Conservation (phyloP, 2,888 invertebrate species). For the Plutella xylostella region DNA sequence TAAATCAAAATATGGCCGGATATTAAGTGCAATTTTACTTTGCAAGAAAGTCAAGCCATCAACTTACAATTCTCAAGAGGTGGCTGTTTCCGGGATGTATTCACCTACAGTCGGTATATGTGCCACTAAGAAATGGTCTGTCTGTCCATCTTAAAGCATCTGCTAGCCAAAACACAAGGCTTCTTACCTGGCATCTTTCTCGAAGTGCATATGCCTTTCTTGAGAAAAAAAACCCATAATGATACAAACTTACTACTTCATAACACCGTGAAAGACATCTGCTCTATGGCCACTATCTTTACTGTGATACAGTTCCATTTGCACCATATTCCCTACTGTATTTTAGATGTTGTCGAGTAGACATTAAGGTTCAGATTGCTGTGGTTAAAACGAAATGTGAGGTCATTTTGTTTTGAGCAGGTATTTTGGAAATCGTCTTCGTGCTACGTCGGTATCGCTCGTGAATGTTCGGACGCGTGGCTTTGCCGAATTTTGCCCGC, state of each 20-base stretch:
- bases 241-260: slow-evolving; percentile 53
- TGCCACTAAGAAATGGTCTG: too few species aligned
- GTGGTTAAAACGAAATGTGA: too few species aligned
- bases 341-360: neutral
- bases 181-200: slow-evolving; percentile 31
- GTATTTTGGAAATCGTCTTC: slow-evolving; percentile 36
- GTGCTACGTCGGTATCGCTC: slow-evolving; percentile 33
- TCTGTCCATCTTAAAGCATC: slow-evolving; percentile 29
- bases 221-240: slow-evolving; percentile 50
- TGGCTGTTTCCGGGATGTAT: too few species aligned
- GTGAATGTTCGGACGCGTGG: slow-evolving; percentile 44
- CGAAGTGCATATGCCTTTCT: slow-evolving; percentile 50
- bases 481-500: slow-evolving; percentile 24
- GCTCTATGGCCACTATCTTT: slow-evolving; percentile 23
- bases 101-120: too few species aligned
- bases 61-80: too few species aligned
- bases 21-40: too few species aligned
- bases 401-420: neutral
- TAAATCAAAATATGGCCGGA: too few species aligned
- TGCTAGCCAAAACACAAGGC: slow-evolving; percentile 26
- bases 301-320: neutral
- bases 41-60: too few species aligned
- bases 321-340: neutral
- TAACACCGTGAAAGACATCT: slow-evolving; percentile 61
- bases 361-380: neutral